Evolutionary conservation across 2,888 invertebrate species (phyloP).

Genomic region (Polyommatus iphigenia): DNA sequence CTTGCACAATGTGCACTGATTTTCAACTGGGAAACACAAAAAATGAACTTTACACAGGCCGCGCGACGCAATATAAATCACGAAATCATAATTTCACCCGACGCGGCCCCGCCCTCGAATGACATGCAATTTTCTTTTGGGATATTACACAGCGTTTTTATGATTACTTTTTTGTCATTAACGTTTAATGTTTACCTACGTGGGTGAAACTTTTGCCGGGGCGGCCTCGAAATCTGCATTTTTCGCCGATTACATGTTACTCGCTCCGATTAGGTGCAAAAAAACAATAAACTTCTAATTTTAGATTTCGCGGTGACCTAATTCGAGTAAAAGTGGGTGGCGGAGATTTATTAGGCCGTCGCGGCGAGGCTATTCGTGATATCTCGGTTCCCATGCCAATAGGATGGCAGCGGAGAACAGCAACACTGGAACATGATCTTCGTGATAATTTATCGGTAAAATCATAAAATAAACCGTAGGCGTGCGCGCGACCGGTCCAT

Average conservation of each 20-base stretch:
- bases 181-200: constrained; percentile 48
- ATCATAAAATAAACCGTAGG: constrained; percentile 63
- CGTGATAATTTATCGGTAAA: constrained; percentile 73
- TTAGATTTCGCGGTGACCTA: not conserved
- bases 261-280: constrained; percentile 17
- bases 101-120: constrained; percentile 66
- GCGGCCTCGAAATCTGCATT: constrained; percentile 54
- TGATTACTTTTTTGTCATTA: constrained; percentile 71
- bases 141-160: constrained; percentile 66
- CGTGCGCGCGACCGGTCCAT: constrained; percentile 50
- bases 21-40: constrained; percentile 61
- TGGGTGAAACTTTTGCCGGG: constrained; percentile 55
- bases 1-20: constrained; percentile 66
- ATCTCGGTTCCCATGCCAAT: constrained; percentile 62
- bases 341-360: constrained; percentile 35
- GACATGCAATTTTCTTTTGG: constrained; percentile 68
- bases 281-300: constrained; percentile 4
- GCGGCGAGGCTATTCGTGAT: constrained; percentile 32
- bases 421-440: constrained; percentile 69
- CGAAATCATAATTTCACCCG: constrained; percentile 64
- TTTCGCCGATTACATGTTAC: constrained; percentile 39
- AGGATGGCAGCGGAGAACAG: constrained; percentile 56
- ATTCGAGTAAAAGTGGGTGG: constrained; percentile 18
- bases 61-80: constrained; percentile 66
- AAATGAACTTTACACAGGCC: constrained; percentile 54